phyloP scores from a whole-genome alignment of 1,140 invertebrate genomes.

The Lepidotrigona ventralis region DNA sequence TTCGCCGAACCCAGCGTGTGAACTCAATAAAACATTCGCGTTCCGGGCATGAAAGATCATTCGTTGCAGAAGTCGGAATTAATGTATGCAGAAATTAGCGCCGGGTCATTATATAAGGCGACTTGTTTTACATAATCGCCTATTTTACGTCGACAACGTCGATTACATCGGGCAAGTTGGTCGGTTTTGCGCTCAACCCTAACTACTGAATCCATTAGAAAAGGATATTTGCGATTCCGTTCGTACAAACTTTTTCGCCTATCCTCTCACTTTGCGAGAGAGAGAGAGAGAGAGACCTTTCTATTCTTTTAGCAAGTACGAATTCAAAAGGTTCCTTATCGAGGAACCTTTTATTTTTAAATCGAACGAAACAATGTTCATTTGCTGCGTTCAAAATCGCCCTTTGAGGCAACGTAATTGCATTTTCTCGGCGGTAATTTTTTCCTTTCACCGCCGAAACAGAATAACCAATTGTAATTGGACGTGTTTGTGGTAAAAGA shows the following conservation, averaged over 20 bases:
- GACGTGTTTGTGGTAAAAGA: neutral
- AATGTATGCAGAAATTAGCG: constrained; percentile 27
- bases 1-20: neutral
- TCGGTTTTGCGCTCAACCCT: constrained; percentile 38
- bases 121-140: constrained; percentile 9
- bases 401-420: constrained; percentile 26
- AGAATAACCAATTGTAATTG: constrained; percentile 4
- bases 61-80: neutral
- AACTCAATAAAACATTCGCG: neutral
- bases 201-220: constrained; percentile 56
- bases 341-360: neutral
- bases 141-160: constrained; percentile 11
- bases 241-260: neutral
- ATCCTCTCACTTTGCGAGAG: neutral
- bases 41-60: neutral
- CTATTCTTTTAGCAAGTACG: constrained; percentile 13
- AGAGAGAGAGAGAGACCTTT: constrained; percentile 19
- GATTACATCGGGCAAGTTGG: constrained; percentile 40
- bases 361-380: constrained; percentile 34
- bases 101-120: neutral
- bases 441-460: neutral
- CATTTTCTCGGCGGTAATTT: constrained; percentile 17
- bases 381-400: constrained; percentile 1
- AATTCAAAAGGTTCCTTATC: neutral
- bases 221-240: neutral